Conservation (phyloP, 1,140 invertebrate species). For the Monochamus saltuarius region DNA sequence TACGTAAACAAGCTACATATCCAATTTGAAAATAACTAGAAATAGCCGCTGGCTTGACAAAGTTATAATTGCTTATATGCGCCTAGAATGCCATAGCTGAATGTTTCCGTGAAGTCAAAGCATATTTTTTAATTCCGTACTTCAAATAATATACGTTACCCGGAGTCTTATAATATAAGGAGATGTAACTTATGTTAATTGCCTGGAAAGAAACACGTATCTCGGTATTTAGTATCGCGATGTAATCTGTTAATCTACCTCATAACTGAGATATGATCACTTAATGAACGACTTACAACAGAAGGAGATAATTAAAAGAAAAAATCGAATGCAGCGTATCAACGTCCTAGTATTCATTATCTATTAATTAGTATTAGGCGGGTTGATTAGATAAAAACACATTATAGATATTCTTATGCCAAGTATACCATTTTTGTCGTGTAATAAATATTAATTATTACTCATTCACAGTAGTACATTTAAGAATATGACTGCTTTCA, state of each 20-base stretch:
- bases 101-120: conserved; percentile 23
- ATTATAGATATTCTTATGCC: no score
- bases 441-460: no score
- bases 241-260: conserved; percentile 6
- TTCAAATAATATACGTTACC: conserved; percentile 8
- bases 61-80: conserved; percentile 25
- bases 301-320: no score
- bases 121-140: conserved; percentile 14
- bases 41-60: conserved; percentile 17
- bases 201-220: neutral
- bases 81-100: conserved; percentile 23
- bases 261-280: no score
- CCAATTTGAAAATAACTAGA: conserved; percentile 13
- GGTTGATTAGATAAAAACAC: no score
- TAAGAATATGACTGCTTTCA: no score
- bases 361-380: no score
- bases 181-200: conserved; percentile 13
- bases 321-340: no score
- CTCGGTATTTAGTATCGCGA: conserved; percentile 5
- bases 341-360: no score
- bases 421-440: no score
- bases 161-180: neutral
- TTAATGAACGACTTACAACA: no score
- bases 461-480: no score
- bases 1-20: neutral